These are phyloP conservation scores for Eriocheir sinensis DNA, from an alignment of 1,140 invertebrate genomes.

Conservation along the genomic window DNA sequence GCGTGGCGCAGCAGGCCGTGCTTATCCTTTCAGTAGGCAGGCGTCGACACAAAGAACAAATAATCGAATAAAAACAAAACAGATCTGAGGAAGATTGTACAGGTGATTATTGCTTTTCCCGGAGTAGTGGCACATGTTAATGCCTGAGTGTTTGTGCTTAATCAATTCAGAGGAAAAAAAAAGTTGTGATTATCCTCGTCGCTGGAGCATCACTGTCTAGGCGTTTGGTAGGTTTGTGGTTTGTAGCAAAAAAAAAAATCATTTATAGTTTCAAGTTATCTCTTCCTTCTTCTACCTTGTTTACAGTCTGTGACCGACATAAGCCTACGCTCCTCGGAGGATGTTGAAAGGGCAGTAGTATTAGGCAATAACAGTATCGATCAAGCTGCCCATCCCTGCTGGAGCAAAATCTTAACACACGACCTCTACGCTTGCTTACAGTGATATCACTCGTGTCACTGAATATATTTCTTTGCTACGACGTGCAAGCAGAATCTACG, in stretches of 20 bases:
- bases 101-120: background rate
- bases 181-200: background rate
- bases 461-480: too few relatives aligned
- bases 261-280: background rate
- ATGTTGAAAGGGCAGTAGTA: too few relatives aligned
- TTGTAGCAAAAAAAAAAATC: background rate
- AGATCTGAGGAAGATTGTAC: background rate
- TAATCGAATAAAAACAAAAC: background rate
- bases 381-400: too few relatives aligned
- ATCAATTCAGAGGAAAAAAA: background rate
- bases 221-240: background rate
- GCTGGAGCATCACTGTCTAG: background rate
- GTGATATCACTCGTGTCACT: too few relatives aligned
- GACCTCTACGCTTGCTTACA: too few relatives aligned
- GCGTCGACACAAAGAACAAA: background rate
- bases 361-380: too few relatives aligned
- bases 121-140: background rate
- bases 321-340: too few relatives aligned
- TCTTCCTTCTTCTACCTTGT: too few relatives aligned
- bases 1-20: background rate
- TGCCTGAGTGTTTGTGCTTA: background rate
- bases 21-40: background rate
- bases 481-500: too few relatives aligned
- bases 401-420: too few relatives aligned
- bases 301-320: too few relatives aligned